Conservation (phyloP, 2,888 invertebrate species). For the Petrophora chlorosata region DNA sequence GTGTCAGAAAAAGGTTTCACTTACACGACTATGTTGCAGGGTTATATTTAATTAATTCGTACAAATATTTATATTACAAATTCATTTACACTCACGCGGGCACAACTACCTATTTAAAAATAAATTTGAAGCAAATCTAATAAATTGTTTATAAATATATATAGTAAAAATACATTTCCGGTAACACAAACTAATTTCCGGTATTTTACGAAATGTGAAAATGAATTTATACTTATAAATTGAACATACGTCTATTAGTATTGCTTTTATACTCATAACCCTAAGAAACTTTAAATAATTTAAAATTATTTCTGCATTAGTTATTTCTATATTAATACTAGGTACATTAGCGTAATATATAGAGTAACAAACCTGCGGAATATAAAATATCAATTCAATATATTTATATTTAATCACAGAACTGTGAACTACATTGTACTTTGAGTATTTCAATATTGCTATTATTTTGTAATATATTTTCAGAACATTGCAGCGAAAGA, state of each 20-base stretch:
- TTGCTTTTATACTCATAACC: too few species aligned
- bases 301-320: background rate
- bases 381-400: conserved; percentile 45
- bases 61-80: background rate
- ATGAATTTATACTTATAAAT: too few species aligned
- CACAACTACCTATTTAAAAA: too few species aligned
- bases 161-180: too few species aligned
- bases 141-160: too few species aligned
- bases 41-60: conserved; percentile 3
- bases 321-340: background rate
- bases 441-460: conserved; percentile 41
- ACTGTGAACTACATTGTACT: conserved; percentile 47
- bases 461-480: conserved; percentile 23
- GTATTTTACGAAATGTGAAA: too few species aligned
- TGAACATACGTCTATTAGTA: too few species aligned
- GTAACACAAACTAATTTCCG: too few species aligned
- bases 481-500: too few species aligned
- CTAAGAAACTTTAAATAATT: too few species aligned
- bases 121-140: too few species aligned
- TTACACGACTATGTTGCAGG: conserved; percentile 2
- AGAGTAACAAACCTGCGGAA: conserved; percentile 52
- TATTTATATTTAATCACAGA: conserved; percentile 30
- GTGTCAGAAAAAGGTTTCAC: conserved; percentile 34
- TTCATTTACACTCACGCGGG: too few species aligned
- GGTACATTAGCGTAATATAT: conserved; percentile 4